Conservation (phyloP, 2,797 vertebrate species). For the Galago senegalensis region DNA sequence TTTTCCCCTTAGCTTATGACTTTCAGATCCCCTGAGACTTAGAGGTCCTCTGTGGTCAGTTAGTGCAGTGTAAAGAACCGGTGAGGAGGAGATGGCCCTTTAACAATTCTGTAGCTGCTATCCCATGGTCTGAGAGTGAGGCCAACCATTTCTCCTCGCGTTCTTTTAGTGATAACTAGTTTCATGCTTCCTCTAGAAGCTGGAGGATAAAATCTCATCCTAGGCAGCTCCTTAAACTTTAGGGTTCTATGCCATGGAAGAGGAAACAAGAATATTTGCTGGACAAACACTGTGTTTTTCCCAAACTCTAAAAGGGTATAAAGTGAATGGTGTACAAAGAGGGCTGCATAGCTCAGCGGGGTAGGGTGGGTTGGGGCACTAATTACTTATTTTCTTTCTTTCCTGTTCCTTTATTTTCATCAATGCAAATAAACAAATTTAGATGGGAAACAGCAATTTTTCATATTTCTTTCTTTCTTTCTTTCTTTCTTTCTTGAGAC, state of each 20-base stretch:
- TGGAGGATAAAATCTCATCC: background rate
- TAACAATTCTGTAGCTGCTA: background rate
- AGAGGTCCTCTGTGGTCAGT: background rate
- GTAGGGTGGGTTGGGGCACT: background rate
- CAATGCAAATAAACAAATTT: background rate
- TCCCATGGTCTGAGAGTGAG: background rate
- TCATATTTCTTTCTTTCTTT: too few species aligned
- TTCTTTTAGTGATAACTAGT: background rate
- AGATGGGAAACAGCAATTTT: background rate
- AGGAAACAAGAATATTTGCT: background rate
- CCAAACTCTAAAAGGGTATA: background rate
- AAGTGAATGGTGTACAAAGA: background rate
- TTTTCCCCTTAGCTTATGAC: background rate
- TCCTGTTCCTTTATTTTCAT: background rate
- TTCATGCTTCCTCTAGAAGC: background rate
- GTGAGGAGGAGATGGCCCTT: background rate
- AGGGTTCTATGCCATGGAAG: background rate
- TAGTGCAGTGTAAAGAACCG: background rate
- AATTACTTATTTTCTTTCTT: background rate
- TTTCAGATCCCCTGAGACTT: background rate
- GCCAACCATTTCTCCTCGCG: background rate
- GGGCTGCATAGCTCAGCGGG: background rate
- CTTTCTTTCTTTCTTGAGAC: too few species aligned
- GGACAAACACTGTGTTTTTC: background rate
- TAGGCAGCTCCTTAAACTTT: accelerated